Percentiles rank a stretch among this genome's conserved stretches.
Conservation (phyloP, 2,888 invertebrate species). For the Drosophila greeni region DNA sequence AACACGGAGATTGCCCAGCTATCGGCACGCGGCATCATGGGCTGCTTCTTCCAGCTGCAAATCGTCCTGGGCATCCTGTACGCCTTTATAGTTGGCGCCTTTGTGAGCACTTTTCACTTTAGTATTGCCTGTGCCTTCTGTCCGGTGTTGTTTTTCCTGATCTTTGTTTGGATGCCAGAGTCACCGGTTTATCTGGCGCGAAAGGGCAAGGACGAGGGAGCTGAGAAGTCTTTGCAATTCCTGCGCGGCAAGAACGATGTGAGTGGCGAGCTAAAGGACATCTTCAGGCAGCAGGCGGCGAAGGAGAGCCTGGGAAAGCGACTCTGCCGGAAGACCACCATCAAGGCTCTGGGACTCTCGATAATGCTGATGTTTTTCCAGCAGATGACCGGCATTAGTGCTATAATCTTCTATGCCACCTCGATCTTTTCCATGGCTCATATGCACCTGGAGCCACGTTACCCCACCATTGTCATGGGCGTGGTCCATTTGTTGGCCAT, state of each 20-base stretch:
- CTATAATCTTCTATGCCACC: constrained; percentile 87
- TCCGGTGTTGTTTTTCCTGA: constrained; percentile 83
- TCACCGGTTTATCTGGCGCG: constrained; percentile 84
- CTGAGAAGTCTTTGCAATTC: constrained; percentile 83
- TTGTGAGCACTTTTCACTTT: constrained; percentile 10
- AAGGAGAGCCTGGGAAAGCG: constrained; percentile 79
- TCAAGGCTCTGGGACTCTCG: constrained; percentile 84
- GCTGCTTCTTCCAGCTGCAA: constrained; percentile 91
- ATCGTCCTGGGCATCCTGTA: constrained; percentile 88
- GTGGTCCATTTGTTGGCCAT: constrained; percentile 84
- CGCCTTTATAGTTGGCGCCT: constrained; percentile 82
- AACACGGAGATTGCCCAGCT: constrained; percentile 90
- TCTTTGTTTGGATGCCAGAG: constrained; percentile 89
- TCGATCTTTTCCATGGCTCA: constrained; percentile 82
- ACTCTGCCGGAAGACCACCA: constrained; percentile 80
- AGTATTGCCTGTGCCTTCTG: constrained; percentile 56
- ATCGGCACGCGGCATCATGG: constrained; percentile 87
- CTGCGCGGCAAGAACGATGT: constrained; percentile 85
- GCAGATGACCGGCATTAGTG: constrained; percentile 89
- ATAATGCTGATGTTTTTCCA: constrained; percentile 92
- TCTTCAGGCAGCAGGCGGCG: constrained; percentile 27
- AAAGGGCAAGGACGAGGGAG: constrained; percentile 82
- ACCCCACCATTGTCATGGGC: constrained; percentile 87
- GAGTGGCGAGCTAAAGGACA: constrained; percentile 79
- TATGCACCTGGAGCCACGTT: constrained; percentile 73